Base-by-base conservation (phyloP, 2,113 vertebrate species). In the Oreochromis aureus region DNA sequence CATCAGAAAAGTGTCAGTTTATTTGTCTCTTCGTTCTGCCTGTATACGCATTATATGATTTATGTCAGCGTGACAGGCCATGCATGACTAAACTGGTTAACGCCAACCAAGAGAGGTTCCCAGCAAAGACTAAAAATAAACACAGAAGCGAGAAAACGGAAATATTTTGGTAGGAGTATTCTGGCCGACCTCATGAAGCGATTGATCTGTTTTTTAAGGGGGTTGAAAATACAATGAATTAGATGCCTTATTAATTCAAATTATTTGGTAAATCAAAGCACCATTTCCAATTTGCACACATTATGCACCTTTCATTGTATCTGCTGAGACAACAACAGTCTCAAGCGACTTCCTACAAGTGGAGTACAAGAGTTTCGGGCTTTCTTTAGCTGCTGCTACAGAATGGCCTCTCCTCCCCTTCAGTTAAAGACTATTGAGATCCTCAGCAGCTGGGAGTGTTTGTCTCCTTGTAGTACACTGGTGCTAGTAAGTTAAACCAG, bases 401-500 rank as follows among this genome's bases (percentile, higher is more conserved):
- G 84, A 93, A 92, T 66, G 83, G 90, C 83, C 82, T 88, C 92
- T 89, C 91, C 91, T 93, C 92, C 92, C 83, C 86, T 93, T 86
- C 11, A 84, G 81, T 90, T 86, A 71, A 51, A 88, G 91, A 51
- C 87, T 84, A 91, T 93, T 95, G 91, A 93, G 91, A 86, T 80
- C 84, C 85, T 87, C 80, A 76, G 93, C 94, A 95, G 91, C 93
- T 95, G 95, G 92, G 92, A 95, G 90, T 95, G 93, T 94, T 92
- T 95, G 93, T 91, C 92, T 88, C 87, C 88, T 87, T 86, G 87
- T 91, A 83, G 86, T 87, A 84, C 91, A 86, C 90, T 83, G 86
- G 81, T 88, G 86, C 82, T 86, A 90, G 93, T 93, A 85, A 89
- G 81, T 90, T 93, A 83, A 93, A 92, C 87, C 48, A 85, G 92